Evolutionary conservation across 2,113 vertebrate species (phyloP).

Genomic region (Hylia prasina): DNA sequence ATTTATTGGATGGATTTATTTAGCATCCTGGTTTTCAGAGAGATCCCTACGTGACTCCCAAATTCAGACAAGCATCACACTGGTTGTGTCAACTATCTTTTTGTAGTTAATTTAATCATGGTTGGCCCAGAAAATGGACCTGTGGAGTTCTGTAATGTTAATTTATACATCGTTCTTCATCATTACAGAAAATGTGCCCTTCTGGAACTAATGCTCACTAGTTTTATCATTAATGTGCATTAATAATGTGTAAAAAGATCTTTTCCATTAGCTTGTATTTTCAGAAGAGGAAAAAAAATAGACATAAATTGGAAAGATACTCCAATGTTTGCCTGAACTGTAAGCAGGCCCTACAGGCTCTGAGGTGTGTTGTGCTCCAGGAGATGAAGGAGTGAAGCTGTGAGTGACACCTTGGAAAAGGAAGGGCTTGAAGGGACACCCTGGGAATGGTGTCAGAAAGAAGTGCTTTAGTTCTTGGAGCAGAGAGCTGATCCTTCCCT

Average conservation of each 20-base stretch:
- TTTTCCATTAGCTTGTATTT: neutral
- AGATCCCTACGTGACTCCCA: neutral
- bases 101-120: constrained; percentile 25
- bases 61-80: neutral
- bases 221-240: neutral
- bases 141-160: neutral
- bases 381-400: neutral
- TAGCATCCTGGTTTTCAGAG: neutral
- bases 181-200: neutral
- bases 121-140: constrained; percentile 10
- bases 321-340: neutral
- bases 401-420: neutral
- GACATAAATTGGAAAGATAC: neutral
- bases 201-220: neutral
- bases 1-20: neutral
- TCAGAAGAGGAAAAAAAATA: neutral
- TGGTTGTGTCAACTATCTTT: neutral
- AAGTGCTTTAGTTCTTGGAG: neutral
- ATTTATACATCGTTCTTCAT: neutral
- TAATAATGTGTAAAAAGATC: constrained; percentile 4
- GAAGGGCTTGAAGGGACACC: neutral
- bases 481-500: neutral
- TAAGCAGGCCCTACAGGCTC: neutral
- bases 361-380: neutral
- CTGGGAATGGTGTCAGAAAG: neutral